These are phyloP conservation scores for Pogonus chalceus DNA, from an alignment of 1,140 invertebrate species.

Conservation along the genomic window DNA sequence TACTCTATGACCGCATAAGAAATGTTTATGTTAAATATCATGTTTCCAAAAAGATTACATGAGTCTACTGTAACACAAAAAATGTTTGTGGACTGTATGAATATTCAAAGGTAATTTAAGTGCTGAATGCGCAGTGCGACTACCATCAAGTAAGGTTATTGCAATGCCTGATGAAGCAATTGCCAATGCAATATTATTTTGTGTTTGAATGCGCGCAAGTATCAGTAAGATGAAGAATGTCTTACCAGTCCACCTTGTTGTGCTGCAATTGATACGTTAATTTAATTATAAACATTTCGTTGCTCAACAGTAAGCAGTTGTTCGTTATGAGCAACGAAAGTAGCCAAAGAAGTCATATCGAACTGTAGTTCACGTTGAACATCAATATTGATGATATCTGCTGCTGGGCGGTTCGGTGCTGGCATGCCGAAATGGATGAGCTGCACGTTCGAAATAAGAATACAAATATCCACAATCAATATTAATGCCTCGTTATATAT, in stretches of 20 bases:
- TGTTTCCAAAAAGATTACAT: no score
- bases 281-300: not conserved
- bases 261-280: not conserved
- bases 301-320: slow-evolving; percentile 27
- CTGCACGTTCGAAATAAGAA: slow-evolving; percentile 17
- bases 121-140: no score
- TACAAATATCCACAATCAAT: slow-evolving; percentile 26
- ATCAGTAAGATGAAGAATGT: no score
- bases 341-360: slow-evolving; percentile 19
- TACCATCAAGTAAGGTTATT: no score
- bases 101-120: no score
- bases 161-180: no score
- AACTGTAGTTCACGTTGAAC: slow-evolving; percentile 28
- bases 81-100: no score
- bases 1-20: no score
- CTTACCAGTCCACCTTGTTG: not conserved
- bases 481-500: slow-evolving; percentile 31
- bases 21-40: no score
- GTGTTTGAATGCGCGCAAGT: no score
- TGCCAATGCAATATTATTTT: no score
- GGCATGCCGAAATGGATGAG: slow-evolving; percentile 15
- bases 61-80: no score
- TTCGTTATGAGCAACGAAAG: slow-evolving; percentile 26
- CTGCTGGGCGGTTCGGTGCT: slow-evolving; percentile 16
- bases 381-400: slow-evolving; percentile 23